phyloP scores from a whole-genome alignment of 2,113 vertebrate species.

The Petroica traversi region DNA sequence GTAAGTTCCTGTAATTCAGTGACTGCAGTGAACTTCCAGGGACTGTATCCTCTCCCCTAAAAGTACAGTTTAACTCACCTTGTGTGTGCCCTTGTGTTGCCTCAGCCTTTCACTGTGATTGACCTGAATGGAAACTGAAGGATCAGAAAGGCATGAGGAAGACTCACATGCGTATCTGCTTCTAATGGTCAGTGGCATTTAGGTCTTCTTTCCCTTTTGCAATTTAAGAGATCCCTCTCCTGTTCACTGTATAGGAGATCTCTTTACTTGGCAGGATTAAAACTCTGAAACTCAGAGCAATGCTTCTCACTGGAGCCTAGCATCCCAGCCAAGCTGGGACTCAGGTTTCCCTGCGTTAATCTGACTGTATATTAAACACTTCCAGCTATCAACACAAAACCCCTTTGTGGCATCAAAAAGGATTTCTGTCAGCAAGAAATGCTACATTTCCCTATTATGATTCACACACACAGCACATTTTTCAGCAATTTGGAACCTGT shows the following conservation, averaged over 20 bases:
- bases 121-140: background rate
- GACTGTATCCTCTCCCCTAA: background rate
- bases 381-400: constrained; percentile 31
- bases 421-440: constrained; percentile 11
- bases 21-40: background rate
- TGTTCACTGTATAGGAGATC: background rate
- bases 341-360: background rate
- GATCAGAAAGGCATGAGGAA: background rate
- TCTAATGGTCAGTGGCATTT: background rate
- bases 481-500: background rate
- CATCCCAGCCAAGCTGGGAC: background rate
- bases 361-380: background rate
- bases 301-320: background rate
- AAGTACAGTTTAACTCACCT: background rate
- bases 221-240: background rate
- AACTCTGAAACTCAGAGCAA: background rate
- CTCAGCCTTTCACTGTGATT: background rate
- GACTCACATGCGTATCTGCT: background rate
- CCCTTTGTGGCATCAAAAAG: background rate
- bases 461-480: background rate
- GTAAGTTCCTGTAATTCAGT: background rate
- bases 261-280: background rate
- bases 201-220: background rate
- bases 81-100: background rate
- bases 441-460: background rate